These are phyloP conservation scores for Helicolenus hilgendorfi DNA, from an alignment of 2,797 vertebrate genomes.

Conservation along the genomic window DNA sequence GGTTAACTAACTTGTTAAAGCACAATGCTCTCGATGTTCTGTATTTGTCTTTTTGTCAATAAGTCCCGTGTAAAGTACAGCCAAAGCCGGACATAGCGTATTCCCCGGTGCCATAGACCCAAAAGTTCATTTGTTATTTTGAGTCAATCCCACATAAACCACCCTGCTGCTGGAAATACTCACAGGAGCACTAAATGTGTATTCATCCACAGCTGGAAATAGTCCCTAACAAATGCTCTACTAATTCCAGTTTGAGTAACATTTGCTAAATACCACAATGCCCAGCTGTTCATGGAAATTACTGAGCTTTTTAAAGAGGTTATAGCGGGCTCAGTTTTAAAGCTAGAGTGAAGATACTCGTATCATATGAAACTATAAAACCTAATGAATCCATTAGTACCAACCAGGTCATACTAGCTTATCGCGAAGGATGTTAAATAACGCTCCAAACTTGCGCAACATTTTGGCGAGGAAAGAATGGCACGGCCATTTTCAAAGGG, in stretches of 20 bases:
- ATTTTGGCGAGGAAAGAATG: too few relatives aligned
- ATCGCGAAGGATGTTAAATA: too few relatives aligned
- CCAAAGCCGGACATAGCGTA: too few relatives aligned
- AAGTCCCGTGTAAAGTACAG: neutral
- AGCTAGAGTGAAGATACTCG: too few relatives aligned
- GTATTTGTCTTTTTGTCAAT: neutral
- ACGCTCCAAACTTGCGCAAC: too few relatives aligned
- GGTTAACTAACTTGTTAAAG: neutral
- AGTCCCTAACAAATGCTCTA: neutral
- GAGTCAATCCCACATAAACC: neutral
- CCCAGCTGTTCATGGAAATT: neutral
- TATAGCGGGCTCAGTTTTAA: too few relatives aligned
- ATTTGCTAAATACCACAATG: neutral
- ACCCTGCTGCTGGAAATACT: neutral
- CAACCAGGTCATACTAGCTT: too few relatives aligned
- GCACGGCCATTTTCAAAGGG: too few relatives aligned
- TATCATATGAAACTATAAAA: too few relatives aligned
- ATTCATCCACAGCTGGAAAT: constrained; percentile 1
- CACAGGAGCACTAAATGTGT: neutral
- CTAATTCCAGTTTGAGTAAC: neutral
- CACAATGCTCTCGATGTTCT: neutral
- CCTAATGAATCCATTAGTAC: too few relatives aligned
- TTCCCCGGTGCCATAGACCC: neutral
- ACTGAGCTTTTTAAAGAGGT: too few relatives aligned
- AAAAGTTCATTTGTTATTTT: neutral